Conservation (phyloP, 2,888 invertebrate genomes). For the Limnephilus marmoratus region DNA sequence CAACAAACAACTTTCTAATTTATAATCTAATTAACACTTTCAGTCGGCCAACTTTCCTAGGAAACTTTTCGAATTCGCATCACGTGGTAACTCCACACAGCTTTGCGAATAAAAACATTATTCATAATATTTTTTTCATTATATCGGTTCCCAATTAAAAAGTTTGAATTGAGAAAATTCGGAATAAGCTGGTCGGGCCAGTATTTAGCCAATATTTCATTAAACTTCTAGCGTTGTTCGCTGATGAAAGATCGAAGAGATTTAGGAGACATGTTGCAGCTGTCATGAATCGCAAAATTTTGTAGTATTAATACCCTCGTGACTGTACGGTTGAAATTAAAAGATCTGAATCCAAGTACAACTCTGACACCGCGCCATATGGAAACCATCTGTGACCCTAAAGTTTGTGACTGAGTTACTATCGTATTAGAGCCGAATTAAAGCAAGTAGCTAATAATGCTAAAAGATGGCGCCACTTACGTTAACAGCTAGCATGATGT, state of each 20-base stretch:
- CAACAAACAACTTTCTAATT: not conserved
- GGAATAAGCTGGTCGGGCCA: not conserved
- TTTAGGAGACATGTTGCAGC: not conserved
- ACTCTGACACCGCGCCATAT: too few species aligned
- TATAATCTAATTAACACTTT: not conserved
- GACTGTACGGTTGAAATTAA: too few species aligned
- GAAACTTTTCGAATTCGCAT: constrained; percentile 14
- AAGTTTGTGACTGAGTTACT: too few species aligned
- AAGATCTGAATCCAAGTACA: too few species aligned
- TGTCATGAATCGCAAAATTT: not conserved
- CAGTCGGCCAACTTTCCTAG: not conserved
- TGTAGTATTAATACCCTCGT: too few species aligned
- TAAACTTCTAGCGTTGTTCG: constrained; percentile 6
- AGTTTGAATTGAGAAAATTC: constrained; percentile 28
- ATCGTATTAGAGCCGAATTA: too few species aligned
- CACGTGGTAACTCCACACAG: not conserved
- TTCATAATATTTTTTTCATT: constrained; percentile 12
- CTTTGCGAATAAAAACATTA: constrained; percentile 8
- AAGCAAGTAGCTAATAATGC: too few species aligned
- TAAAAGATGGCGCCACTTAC: too few species aligned
- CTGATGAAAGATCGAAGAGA: not conserved
- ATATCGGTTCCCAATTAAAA: constrained; percentile 32
- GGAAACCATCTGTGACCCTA: too few species aligned
- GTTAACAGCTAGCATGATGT: too few species aligned
- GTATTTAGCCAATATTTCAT: constrained; percentile 24